A percentile compares a stretch with the other conserved stretches of the same genome.
These are phyloP conservation scores for Sepiola atlantica DNA, from an alignment of 2,888 invertebrate species.

Conservation along the genomic window DNA sequence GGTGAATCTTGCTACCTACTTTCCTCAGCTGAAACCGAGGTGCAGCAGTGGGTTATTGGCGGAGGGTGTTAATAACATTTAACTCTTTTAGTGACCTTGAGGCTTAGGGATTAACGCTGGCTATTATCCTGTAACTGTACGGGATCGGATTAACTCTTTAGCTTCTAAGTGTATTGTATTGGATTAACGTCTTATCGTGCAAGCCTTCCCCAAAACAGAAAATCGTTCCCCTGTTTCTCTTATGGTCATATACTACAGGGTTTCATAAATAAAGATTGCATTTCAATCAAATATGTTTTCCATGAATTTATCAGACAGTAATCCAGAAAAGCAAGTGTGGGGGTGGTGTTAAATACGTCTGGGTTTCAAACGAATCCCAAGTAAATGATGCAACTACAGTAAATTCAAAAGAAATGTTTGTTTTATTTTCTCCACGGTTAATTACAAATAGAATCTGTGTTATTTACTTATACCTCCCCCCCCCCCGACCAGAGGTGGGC, in stretches of 20 bases:
- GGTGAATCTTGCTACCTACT: neutral
- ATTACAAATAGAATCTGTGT: too few relatives aligned
- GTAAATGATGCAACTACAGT: too few relatives aligned
- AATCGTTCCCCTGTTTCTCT: neutral
- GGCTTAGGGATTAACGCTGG: neutral
- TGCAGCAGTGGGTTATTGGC: neutral
- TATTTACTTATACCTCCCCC: too few relatives aligned
- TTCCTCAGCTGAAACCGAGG: neutral
- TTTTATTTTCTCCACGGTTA: too few relatives aligned
- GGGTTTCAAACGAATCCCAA: too few relatives aligned
- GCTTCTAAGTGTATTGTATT: neutral
- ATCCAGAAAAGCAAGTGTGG: neutral
- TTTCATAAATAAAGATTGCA: neutral
- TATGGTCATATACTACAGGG: neutral
- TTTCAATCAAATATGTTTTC: neutral
- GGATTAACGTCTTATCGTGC: neutral
- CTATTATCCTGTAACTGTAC: neutral
- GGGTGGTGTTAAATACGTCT: too few relatives aligned
- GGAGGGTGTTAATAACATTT: neutral
- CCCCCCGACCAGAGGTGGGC: too few relatives aligned
- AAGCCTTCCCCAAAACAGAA: neutral
- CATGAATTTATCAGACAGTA: neutral
- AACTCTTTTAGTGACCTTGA: slow-evolving; percentile 16
- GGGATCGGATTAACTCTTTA: neutral
- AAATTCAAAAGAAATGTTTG: too few relatives aligned